phyloP scores from a whole-genome alignment of 2,113 vertebrate species.

The Drymodes brunneopygia region DNA sequence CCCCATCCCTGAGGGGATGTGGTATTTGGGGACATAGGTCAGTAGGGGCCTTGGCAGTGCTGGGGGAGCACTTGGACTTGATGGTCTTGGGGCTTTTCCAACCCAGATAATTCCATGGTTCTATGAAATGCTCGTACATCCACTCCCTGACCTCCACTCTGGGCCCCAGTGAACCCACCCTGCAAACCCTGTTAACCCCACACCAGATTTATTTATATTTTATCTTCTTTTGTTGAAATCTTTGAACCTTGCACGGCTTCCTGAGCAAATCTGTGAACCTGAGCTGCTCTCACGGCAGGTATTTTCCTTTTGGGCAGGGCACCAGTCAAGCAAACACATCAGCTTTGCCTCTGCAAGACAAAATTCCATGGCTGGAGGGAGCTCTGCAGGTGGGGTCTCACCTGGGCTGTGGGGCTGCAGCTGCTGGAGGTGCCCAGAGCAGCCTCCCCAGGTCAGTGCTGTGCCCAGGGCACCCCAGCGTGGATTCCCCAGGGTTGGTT shows the following conservation, averaged over 20 bases:
- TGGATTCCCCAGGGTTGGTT: not conserved
- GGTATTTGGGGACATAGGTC: not conserved
- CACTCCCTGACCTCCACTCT: rapidly evolving
- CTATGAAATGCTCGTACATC: not conserved
- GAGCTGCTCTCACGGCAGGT: not conserved
- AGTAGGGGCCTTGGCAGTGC: not conserved
- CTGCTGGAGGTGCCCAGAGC: not conserved
- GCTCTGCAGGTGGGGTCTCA: not conserved
- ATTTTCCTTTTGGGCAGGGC: not conserved
- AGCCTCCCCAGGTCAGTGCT: not conserved
- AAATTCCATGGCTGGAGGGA: not conserved
- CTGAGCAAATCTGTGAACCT: rapidly evolving
- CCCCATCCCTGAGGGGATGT: not conserved
- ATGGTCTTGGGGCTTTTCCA: not conserved
- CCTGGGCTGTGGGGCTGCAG: not conserved
- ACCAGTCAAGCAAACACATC: not conserved
- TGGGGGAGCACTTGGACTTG: not conserved
- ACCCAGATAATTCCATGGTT: not conserved
- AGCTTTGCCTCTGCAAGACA: not conserved
- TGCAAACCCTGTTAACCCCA: too few species aligned
- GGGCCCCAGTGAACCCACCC: not conserved
- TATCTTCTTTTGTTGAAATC: too few species aligned
- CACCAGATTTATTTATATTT: not conserved
- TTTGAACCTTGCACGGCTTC: not conserved
- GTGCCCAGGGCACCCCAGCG: not conserved